Evolutionary conservation across 2,797 vertebrate species (phyloP), one percentile per base, ranked within the genome.

Genomic region (Sebastes paucispinis): DNA sequence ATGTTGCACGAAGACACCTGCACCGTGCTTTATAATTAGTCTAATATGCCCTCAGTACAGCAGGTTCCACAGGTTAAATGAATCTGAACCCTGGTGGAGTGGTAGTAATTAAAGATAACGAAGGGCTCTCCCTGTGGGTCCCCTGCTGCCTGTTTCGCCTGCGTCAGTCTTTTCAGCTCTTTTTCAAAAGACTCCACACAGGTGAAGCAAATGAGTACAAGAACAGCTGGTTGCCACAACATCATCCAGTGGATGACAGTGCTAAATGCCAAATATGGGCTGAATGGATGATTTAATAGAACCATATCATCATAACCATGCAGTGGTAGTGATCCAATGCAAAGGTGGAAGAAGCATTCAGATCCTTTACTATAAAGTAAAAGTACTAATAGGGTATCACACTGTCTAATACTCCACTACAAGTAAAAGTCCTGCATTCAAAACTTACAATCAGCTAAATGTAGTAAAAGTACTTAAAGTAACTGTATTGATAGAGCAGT

Each of bases 71-170:
- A 91, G 88, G 92, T 93, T 82, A 95, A 95, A 92, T 95, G 88
- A 95, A 94, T 94, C 91, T 90, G 90, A 91, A 86, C 85, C 85
- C 83, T 89, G 79, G 89, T 81, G 92, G 80, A 88, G 87, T 75
- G 88, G 89, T 91, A 88, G 91, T 95, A 95, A 96, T 96, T 96
- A 96, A 85, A 93, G 92, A 89, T 95, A 96, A 96, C 95, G 91
- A 94, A 93, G 90, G 93, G 83, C 85, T 90, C 86, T 94, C 91
- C 90, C 87, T 80, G 66, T 64, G 82, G 81, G 66, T 94, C 94
- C 92, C 93, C 5, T 64, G 69, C 59, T 68, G 76, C 67, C n/a
- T 32, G 58, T 89, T 90, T 91, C 89, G 88, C 90, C 76, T 92
- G 94, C 86, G 91, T 96, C 94, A 96, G 94, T 91, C 90, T 79